A percentile compares a stretch with the other conserved stretches of the same genome.
These are phyloP conservation scores for Cryptus viduatorius DNA, from an alignment of 2,888 invertebrate species.

Conservation along the genomic window DNA sequence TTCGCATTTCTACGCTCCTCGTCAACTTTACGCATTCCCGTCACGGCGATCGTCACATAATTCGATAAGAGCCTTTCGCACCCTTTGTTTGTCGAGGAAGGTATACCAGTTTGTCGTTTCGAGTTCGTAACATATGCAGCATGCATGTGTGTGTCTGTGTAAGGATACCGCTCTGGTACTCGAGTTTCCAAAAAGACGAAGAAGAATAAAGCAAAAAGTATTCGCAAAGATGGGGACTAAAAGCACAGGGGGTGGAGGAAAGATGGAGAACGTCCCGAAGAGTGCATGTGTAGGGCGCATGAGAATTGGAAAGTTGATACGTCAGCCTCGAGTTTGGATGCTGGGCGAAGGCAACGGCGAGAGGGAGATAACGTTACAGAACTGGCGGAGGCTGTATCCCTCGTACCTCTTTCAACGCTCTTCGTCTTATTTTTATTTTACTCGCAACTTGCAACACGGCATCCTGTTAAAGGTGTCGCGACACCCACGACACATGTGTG, in stretches of 20 bases:
- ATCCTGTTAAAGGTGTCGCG: slow-evolving; percentile 16
- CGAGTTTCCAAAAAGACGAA: slow-evolving; percentile 37
- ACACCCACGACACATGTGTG: slow-evolving; percentile 20
- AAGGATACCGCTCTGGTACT: not conserved
- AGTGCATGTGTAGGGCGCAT: slow-evolving; percentile 38
- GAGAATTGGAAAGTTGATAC: slow-evolving; percentile 56
- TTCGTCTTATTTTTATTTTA: not conserved
- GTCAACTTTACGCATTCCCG: slow-evolving; percentile 19
- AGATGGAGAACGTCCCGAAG: slow-evolving; percentile 6
- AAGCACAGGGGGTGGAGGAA: slow-evolving; percentile 21
- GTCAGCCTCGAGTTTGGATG: slow-evolving; percentile 46
- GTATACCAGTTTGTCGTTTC: not conserved
- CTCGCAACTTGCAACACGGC: not conserved
- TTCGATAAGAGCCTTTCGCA: slow-evolving; percentile 44
- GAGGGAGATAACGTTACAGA: slow-evolving; percentile 30
- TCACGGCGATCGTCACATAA: slow-evolving; percentile 55
- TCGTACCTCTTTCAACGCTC: not conserved
- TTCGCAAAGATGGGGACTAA: not conserved
- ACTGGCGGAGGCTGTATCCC: not conserved
- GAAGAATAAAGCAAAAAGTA: slow-evolving; percentile 36
- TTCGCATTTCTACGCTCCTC: slow-evolving; percentile 15
- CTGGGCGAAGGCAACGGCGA: slow-evolving; percentile 20
- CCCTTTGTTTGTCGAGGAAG: slow-evolving; percentile 40
- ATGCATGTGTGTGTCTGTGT: not conserved
- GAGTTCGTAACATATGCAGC: not conserved